Base-by-base conservation (phyloP, 2,888 invertebrate species). In the Aplocera efformata region DNA sequence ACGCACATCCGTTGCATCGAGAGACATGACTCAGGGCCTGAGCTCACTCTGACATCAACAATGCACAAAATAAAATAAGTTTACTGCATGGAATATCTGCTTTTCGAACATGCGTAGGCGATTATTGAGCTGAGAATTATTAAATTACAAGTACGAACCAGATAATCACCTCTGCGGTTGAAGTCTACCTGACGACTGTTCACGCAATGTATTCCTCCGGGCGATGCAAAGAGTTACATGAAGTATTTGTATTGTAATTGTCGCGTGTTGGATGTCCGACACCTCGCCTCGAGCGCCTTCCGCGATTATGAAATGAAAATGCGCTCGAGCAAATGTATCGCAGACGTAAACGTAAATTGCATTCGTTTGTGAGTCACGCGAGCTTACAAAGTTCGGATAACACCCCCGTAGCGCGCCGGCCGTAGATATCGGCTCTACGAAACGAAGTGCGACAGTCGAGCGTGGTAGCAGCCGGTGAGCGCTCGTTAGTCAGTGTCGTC, bases 381-480 rank as follows among this genome's bases (percentile, higher is more conserved):
- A 84, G 82, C 83, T 84, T 84, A 72, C 63, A 54, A 66, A 71
- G 71, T 67, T 58, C 57, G 54, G 52, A 43, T 37, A 61, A 60
- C 69, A 79, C 72, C 78, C 79, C 73, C 79, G 83, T 81, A 82
- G 79, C 79, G 56, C 54, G 50, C 60, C 73, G 78, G 75, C 75
- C 70, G 52, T 34, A 48, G 50, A 63, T 20, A 42, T 31, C 10
- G 30, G 20, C 17, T 7, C 9, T 11, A 41, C 45, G n/a, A n/a
- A n/a, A n/a, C n/a, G n/a, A n/a, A n/a, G n/a, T n/a, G n/a, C n/a
- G 45, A 23, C 54, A 55, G 54, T 55, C 44, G 38, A 44, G 25
- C 40, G 36, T 10, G 42, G 44, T 37, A 11, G 26, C 28, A 23
- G 29, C 27, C 45, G 32, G 46, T 37, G 41, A 10, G 30, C 36